Percentiles rank a stretch among this genome's conserved stretches.
Conservation (phyloP, 1,140 invertebrate genomes). For the Drosophila sechellia region DNA sequence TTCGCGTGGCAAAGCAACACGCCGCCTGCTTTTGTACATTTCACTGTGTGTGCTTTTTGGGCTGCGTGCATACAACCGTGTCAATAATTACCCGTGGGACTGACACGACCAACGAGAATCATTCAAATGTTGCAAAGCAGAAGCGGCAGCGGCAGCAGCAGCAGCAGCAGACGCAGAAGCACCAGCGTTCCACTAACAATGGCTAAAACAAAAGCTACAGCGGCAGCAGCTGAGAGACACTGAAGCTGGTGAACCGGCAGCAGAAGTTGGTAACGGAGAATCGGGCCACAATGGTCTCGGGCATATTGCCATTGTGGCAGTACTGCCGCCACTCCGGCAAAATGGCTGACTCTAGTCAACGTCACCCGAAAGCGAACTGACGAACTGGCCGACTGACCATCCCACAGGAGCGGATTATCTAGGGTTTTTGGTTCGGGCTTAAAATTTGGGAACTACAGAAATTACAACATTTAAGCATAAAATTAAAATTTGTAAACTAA, state of each 20-base stretch:
- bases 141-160: conserved; percentile 25
- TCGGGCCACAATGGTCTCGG: conserved; percentile 39
- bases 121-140: conserved; percentile 83
- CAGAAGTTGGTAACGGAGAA: conserved; percentile 41
- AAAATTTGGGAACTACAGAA: background rate
- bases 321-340: conserved; percentile 41
- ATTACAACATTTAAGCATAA: background rate
- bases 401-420: conserved; percentile 37
- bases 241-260: conserved; percentile 32
- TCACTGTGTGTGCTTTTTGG: conserved; percentile 64
- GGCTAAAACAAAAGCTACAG: conserved; percentile 76
- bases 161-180: background rate
- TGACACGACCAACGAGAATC: conserved; percentile 83
- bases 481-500: no score
- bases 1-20: conserved; percentile 73
- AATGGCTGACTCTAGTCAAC: conserved; percentile 71
- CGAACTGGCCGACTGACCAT: conserved; percentile 62
- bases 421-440: background rate
- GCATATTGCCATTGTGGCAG: conserved; percentile 71
- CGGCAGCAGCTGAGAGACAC: conserved; percentile 35
- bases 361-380: conserved; percentile 50
- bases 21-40: conserved; percentile 55
- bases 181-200: conserved; percentile 63
- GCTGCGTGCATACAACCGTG: conserved; percentile 84
- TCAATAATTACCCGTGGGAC: conserved; percentile 84